phyloP scores from a whole-genome alignment of 2,797 vertebrate genomes.

The Cossypha niveicapilla region DNA sequence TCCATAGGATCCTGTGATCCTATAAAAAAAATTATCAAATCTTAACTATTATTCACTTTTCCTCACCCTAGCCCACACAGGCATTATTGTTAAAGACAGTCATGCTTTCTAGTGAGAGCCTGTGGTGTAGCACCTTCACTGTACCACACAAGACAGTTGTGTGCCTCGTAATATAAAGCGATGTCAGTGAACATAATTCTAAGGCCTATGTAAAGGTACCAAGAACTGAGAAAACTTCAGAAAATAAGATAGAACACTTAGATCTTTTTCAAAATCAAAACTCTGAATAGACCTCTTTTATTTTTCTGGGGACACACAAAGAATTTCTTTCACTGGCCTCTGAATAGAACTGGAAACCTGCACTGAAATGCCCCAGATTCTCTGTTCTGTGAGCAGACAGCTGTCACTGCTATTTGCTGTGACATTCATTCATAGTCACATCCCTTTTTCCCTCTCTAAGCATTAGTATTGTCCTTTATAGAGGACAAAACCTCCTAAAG shows the following conservation, averaged over 20 bases:
- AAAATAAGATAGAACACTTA: neutral
- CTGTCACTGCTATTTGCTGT: neutral
- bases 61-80: neutral
- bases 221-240: neutral
- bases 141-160: neutral
- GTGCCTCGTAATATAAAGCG: neutral
- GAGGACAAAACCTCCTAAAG: neutral
- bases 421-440: neutral
- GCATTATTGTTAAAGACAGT: neutral
- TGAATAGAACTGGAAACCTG: conserved; percentile 15
- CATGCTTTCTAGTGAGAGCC: neutral
- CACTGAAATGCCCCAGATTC: conserved; percentile 21
- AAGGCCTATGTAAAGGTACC: neutral
- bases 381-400: neutral
- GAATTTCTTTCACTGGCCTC: neutral
- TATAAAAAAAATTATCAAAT: neutral
- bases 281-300: neutral
- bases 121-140: neutral
- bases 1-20: neutral
- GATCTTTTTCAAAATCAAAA: neutral
- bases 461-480: neutral
- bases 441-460: neutral
- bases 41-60: neutral
- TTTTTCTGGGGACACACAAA: neutral
- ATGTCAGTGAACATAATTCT: neutral